Evolutionary conservation across 2,113 vertebrate genomes (phyloP).

Genomic region (Tachycineta bicolor): DNA sequence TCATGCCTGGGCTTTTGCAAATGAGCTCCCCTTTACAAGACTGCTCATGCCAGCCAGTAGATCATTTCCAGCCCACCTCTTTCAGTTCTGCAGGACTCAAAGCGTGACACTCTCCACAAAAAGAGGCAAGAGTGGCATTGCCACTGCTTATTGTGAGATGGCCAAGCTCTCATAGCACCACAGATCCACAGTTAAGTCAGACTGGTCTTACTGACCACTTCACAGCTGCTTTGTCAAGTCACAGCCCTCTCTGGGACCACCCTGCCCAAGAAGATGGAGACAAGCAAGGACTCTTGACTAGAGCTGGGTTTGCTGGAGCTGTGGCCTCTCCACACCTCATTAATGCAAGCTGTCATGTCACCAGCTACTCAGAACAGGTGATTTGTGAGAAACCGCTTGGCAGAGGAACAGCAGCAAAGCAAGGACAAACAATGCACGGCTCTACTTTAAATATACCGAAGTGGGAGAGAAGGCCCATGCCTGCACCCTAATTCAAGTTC

Average conservation of each 20-base stretch:
- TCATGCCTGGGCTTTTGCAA: not conserved
- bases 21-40: not conserved
- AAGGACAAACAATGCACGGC: not conserved
- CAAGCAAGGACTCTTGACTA: not conserved
- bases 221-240: not conserved
- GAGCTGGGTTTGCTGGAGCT: not conserved
- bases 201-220: not conserved
- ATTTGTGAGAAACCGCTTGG: not conserved
- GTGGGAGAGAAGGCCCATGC: not conserved
- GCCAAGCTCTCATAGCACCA: not conserved
- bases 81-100: not conserved
- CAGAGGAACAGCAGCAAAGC: not conserved
- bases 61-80: not conserved
- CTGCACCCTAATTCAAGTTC: not conserved
- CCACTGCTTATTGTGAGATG: not conserved
- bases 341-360: not conserved
- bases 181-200: not conserved
- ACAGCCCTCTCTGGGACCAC: not conserved
- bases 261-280: not conserved
- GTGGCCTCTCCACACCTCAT: not conserved
- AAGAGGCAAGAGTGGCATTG: not conserved
- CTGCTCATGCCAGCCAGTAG: not conserved
- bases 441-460: not conserved
- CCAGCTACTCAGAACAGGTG: not conserved
- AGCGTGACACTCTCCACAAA: not conserved